Base-by-base conservation (phyloP, 2,113 vertebrate genomes). In the Seriola rivoliana region DNA sequence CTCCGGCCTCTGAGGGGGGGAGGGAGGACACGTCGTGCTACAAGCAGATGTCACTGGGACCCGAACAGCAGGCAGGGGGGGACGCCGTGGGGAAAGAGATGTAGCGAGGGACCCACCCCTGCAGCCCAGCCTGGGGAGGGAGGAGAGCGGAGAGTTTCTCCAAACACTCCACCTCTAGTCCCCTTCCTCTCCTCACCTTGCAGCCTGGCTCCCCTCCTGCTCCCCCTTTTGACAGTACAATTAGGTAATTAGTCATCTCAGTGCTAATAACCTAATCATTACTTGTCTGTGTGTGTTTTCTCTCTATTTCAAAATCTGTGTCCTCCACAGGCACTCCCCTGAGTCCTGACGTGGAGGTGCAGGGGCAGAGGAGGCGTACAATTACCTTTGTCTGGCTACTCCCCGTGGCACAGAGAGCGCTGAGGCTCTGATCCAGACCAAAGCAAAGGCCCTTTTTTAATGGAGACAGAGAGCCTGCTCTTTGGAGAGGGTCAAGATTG, bases 11-110 rank as follows among this genome's bases (percentile, higher is more conserved):
- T 93, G 95, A 93, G 92, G 85, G 64, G 78, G 64, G 65, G 55
- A 3, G 79, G 65, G 78, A 57, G 90, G 84, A 63, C 80, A 84
- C 52, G 77, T 69, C 95, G 94, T 93, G 95, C 95, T 93, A 83
- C 89, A 79, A 98, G 96, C 98, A 99, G 97, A 99, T 99, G 98
- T 98, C 97, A 97, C 95, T 58, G 91, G 95, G 96, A 96, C 88
- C 8, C 69, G 14, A 89, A 95, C 95, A 96, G 96, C 88, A 90
- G 94, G 95, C 92, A 8, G 78, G 59, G 90, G 93, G 92, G 89
- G 86, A 90, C 59, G 90, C 88, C 85, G 73, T 79, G 65, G 93
- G 92, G 89, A 86, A 88, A 83, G 86, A 86, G 67, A 74, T 40
- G 71, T 75, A 84, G 90, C 42, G 71, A 84, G 85, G 85, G 88